Evolutionary conservation across 2,888 invertebrate genomes (phyloP), one percentile per base, ranked within the genome.

Genomic region (Pristionchus exspectatus): DNA sequence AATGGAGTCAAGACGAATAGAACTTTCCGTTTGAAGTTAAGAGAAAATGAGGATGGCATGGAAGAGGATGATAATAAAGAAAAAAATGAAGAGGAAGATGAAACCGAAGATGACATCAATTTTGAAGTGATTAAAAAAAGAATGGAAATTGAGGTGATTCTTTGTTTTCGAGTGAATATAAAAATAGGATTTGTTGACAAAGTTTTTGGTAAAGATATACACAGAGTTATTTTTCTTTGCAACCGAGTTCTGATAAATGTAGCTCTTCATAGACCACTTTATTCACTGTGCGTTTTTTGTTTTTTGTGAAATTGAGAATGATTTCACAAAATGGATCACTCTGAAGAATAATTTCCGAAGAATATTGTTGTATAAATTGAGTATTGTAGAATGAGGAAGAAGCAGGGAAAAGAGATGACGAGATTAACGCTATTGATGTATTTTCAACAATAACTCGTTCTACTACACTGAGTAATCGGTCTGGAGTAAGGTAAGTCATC

Each of bases 1-100:
- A 90, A 90, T 44, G 93, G 92, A 30, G 89, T 90, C 24, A 92
- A 92, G 66, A 93, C 93, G 87, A 93, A 94, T 89, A 89, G 94
- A 81, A 88, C 90, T 50, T 94, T 94, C 92, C 91, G 94, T 18
- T 91, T 92, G 81, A 91, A 90, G 27, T 44, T 94, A 21, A 72
- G 92, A 33, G 93, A 92, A 72, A 91, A 91, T 12, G 66, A 83
- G 0, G 90, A 91, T 33, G 72, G 24, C n/a, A 38, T 33, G 10
- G 88, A 77, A 33, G 77, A 56, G 56, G 59, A 30, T 24, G 77
- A 88, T n/a, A 59, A 77, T 21, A 56, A 56, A 27, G 77, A 77
- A 77, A 38, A 21, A 7, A 38, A 59, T 9, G 88, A 88, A 63
- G 88, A 87, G 0, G 85, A 85, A 14, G 83, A 83, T 3, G 83